Conservation (phyloP, 2,888 invertebrate genomes). For the Xestoiulus laeticollis region DNA sequence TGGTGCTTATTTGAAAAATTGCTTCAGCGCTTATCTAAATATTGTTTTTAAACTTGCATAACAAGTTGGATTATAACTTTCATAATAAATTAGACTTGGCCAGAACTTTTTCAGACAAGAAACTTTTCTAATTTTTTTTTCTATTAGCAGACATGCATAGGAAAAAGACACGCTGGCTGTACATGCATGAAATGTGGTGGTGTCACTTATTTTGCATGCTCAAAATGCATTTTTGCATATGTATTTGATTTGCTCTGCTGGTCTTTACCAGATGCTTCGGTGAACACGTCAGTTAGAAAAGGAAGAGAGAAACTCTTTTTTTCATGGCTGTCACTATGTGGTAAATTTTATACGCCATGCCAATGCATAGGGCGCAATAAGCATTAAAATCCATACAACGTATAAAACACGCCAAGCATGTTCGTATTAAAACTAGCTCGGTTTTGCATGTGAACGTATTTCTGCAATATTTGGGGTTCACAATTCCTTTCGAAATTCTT, state of each 20-base stretch:
- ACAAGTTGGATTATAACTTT: background rate
- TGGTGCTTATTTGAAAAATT: background rate
- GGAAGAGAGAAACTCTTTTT: background rate
- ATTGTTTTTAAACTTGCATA: background rate
- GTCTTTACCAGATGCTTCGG: background rate
- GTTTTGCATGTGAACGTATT: too few species aligned
- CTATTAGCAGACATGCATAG: background rate
- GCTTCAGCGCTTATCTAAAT: background rate
- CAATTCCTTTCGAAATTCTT: too few species aligned
- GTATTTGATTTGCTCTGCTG: conserved; percentile 2
- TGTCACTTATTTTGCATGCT: background rate
- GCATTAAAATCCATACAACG: background rate
- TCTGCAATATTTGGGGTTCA: too few species aligned
- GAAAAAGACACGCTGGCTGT: background rate
- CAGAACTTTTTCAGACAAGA: conserved; percentile 1
- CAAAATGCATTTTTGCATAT: conserved; percentile 22
- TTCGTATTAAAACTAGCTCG: background rate
- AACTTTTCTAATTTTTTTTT: background rate
- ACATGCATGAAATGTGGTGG: background rate
- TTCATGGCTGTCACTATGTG: background rate
- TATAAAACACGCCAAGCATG: background rate
- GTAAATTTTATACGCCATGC: background rate
- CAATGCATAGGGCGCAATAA: background rate
- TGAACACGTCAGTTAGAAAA: background rate
- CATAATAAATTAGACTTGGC: background rate